Conservation (phyloP, 2,113 vertebrate genomes). For the Actinemys pallida region DNA sequence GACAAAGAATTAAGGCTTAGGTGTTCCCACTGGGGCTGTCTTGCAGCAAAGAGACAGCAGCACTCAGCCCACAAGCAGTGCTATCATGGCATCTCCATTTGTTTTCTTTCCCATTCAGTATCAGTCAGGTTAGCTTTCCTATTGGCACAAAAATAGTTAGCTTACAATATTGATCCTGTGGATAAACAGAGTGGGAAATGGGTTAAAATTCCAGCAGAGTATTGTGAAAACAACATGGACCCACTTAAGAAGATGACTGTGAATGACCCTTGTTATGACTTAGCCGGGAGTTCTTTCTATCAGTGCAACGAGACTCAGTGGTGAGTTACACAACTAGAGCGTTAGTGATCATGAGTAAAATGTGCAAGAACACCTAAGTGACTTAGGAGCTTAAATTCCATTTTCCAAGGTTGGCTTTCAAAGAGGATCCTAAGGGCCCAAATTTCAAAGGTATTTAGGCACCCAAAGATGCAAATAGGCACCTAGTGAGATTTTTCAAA, state of each 20-base stretch:
- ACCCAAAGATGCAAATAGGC: accelerated
- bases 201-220: background rate
- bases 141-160: background rate
- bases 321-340: background rate
- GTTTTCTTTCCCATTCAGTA: accelerated
- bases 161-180: background rate
- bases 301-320: background rate
- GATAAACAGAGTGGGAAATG: background rate
- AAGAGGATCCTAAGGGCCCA: background rate
- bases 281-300: background rate
- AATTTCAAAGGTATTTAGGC: background rate
- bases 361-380: background rate
- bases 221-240: accelerated
- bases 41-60: background rate
- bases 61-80: accelerated
- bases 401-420: background rate
- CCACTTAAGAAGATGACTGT: background rate
- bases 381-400: background rate
- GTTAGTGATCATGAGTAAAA: background rate
- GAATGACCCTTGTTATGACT: background rate
- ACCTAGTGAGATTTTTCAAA: background rate
- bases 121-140: background rate
- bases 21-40: background rate
- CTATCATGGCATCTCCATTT: background rate
- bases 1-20: background rate